Evolutionary conservation across 2,888 invertebrate species (phyloP).

Genomic region (Mythimna albipuncta): DNA sequence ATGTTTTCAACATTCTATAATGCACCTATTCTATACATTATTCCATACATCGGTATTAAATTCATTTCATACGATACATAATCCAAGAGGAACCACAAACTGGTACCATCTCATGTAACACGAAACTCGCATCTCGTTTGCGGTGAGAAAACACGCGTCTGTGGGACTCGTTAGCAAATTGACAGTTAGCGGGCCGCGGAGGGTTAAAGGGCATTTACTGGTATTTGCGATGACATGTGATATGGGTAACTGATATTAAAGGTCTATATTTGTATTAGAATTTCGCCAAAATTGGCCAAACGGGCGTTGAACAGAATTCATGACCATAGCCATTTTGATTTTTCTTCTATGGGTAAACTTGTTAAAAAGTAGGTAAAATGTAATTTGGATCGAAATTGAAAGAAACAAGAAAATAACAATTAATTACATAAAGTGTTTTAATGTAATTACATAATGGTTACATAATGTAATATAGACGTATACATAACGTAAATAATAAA

Average conservation of each 20-base stretch:
- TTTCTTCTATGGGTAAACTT: background rate
- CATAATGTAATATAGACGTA: no score
- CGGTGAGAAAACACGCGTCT: conserved; percentile 33
- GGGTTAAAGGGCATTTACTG: conserved; percentile 14
- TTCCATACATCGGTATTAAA: background rate
- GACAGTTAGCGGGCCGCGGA: conserved; percentile 11
- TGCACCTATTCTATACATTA: no score
- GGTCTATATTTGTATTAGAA: background rate
- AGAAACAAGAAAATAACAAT: no score
- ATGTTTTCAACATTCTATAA: no score
- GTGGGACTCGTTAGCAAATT: conserved; percentile 36
- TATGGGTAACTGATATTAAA: background rate
- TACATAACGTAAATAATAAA: no score
- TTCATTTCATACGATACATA: conserved; percentile 14
- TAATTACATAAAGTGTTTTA: no score
- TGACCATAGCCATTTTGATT: background rate
- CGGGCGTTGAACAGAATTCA: background rate
- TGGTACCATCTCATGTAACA: conserved; percentile 37
- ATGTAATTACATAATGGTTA: no score
- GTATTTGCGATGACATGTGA: conserved; percentile 10
- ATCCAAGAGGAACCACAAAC: conserved; percentile 24
- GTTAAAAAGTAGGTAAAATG: no score
- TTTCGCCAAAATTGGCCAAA: background rate
- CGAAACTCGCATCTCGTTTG: conserved; percentile 32
- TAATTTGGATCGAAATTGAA: no score